phyloP scores from a whole-genome alignment of 2,797 vertebrate genomes.

The Molossus alvarezi region DNA sequence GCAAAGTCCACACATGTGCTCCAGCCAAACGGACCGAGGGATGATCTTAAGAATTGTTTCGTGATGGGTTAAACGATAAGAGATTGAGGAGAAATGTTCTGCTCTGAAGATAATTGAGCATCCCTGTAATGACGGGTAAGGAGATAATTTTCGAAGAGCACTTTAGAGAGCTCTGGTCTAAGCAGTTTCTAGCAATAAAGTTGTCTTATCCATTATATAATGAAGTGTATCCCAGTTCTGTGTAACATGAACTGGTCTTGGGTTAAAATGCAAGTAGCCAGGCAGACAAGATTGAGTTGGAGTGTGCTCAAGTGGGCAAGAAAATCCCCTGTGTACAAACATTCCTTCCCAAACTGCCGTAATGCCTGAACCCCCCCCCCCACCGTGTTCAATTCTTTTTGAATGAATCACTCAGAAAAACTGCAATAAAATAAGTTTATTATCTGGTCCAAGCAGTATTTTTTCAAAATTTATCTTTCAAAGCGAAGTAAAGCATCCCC shows the following conservation, averaged over 20 bases:
- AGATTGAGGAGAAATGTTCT: not conserved
- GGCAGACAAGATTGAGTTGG: not conserved
- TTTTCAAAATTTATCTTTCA: not conserved
- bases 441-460: not conserved
- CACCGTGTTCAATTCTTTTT: not conserved
- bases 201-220: not conserved
- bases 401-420: constrained; percentile 57
- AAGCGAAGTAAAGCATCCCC: not conserved
- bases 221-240: not conserved
- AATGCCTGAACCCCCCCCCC: not conserved
- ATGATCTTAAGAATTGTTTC: not conserved
- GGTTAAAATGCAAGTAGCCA: not conserved
- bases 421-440: not conserved
- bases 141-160: not conserved
- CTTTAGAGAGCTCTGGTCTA: not conserved
- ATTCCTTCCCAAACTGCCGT: not conserved
- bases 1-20: not conserved
- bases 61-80: not conserved
- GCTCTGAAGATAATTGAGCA: constrained; percentile 15
- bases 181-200: not conserved
- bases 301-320: not conserved
- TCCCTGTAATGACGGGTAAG: not conserved
- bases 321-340: not conserved
- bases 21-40: not conserved
- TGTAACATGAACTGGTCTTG: not conserved